These are phyloP conservation scores for Salvelinus alpinus DNA, from an alignment of 2,113 vertebrate species.

Conservation along the genomic window DNA sequence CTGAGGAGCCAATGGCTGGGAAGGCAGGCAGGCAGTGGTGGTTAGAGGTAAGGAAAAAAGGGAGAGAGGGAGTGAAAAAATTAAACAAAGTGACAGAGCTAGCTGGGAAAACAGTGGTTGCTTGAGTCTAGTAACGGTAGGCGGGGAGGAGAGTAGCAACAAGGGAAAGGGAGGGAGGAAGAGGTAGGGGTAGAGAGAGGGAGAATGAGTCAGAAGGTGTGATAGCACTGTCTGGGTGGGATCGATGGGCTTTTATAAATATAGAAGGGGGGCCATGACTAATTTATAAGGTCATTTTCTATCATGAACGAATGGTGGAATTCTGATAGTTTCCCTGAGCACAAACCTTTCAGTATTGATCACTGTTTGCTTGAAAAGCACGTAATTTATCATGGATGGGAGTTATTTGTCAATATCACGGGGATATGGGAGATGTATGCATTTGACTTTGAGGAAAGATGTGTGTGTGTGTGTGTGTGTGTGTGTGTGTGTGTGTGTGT, in stretches of 20 bases:
- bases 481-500: not conserved
- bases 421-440: not conserved
- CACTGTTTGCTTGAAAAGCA: constrained; percentile 2
- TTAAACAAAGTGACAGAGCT: too few species aligned
- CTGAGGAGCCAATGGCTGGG: too few species aligned
- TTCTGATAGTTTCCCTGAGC: constrained; percentile 5
- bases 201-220: constrained; percentile 37
- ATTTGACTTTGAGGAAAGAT: not conserved
- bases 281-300: constrained; percentile 50
- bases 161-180: not conserved
- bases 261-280: constrained; percentile 45
- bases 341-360: not conserved
- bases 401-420: not conserved
- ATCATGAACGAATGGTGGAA: constrained; percentile 13
- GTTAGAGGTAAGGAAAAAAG: not conserved
- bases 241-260: constrained; percentile 58
- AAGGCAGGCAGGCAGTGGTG: not conserved
- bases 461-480: not conserved
- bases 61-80: not conserved
- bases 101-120: too few species aligned
- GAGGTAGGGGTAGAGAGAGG: not conserved
- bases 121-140: not conserved
- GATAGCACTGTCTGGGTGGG: constrained; percentile 26
- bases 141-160: not conserved
- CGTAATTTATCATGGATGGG: not conserved